These are phyloP conservation scores for Tetramorium simillimum DNA, from an alignment of 1,140 invertebrate species.

Conservation along the genomic window DNA sequence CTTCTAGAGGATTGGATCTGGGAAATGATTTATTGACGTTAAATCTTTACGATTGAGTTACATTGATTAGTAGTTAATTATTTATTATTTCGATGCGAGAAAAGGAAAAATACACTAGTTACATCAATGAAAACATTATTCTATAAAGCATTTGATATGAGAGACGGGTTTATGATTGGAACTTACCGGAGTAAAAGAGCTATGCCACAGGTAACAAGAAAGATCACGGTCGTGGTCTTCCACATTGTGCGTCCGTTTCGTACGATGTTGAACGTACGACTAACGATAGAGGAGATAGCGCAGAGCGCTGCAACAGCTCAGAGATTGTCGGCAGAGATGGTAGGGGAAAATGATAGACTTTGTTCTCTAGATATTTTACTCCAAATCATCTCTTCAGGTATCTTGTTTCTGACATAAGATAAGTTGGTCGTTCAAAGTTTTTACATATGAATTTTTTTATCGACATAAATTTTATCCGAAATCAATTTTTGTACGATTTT, in stretches of 20 bases:
- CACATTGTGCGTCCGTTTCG: conserved; percentile 52
- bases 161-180: neutral
- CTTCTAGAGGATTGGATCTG: neutral
- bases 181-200: conserved; percentile 57
- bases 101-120: neutral
- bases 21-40: neutral
- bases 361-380: neutral
- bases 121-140: neutral
- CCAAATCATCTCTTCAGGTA: too few species aligned
- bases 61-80: neutral
- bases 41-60: neutral
- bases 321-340: neutral
- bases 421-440: too few species aligned
- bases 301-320: neutral
- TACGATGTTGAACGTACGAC: neutral
- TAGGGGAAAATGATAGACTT: neutral
- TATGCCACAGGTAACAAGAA: conserved; percentile 44
- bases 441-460: too few species aligned
- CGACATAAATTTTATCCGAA: too few species aligned
- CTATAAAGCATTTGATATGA: neutral
- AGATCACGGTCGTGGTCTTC: conserved; percentile 57
- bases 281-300: neutral
- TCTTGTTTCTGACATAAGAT: too few species aligned
- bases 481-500: too few species aligned
- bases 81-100: neutral